These are phyloP conservation scores for Channa striata DNA, from an alignment of 2,797 vertebrate genomes.

Conservation along the genomic window DNA sequence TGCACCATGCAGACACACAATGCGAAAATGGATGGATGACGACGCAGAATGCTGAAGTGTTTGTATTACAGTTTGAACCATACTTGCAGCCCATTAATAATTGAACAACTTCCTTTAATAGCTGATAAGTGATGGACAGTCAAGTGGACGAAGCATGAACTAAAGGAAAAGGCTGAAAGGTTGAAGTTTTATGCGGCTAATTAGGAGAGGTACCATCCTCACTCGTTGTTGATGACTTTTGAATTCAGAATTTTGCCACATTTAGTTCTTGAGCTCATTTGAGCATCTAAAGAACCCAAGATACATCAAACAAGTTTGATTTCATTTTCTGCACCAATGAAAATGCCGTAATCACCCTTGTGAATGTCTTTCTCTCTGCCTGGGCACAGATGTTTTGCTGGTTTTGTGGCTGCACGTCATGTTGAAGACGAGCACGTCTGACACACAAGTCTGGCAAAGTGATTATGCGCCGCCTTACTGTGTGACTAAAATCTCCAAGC, in stretches of 20 bases:
- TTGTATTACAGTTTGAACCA: slow-evolving; percentile 34
- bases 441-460: slow-evolving; percentile 49
- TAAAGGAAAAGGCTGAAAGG: neutral
- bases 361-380: slow-evolving; percentile 7
- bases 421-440: slow-evolving; percentile 29
- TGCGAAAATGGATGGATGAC: slow-evolving; percentile 7
- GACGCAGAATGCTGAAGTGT: slow-evolving; percentile 14
- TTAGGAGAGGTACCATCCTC: slow-evolving; percentile 4
- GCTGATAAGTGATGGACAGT: slow-evolving; percentile 30
- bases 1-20: slow-evolving; percentile 15
- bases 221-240: slow-evolving; percentile 31
- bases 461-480: slow-evolving; percentile 48
- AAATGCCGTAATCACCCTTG: neutral
- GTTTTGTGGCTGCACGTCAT: slow-evolving; percentile 13
- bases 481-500: slow-evolving; percentile 71
- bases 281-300: neutral
- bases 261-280: slow-evolving; percentile 19
- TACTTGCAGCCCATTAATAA: slow-evolving; percentile 32
- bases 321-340: neutral
- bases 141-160: slow-evolving; percentile 5
- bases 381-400: neutral
- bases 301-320: slow-evolving; percentile 18
- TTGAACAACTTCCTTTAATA: slow-evolving; percentile 35
- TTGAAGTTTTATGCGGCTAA: slow-evolving; percentile 28
- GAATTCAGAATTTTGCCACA: slow-evolving; percentile 14